Conservation (phyloP, 2,888 invertebrate genomes). For the Acronicta aceris region DNA sequence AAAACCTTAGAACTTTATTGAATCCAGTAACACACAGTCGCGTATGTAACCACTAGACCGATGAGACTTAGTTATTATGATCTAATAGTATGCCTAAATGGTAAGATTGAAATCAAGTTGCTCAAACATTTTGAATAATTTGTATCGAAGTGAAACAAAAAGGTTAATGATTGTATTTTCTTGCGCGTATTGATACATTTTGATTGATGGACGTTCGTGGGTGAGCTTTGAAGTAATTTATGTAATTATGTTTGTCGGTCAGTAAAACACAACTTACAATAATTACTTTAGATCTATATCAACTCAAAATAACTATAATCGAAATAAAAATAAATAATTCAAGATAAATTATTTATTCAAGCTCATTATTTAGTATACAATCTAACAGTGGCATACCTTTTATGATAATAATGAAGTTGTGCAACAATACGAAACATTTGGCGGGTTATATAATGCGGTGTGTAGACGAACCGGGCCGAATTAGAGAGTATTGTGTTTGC, state of each 20-base stretch:
- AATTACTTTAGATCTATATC: too few relatives aligned
- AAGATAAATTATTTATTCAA: slow-evolving; percentile 27
- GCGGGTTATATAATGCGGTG: slow-evolving; percentile 71
- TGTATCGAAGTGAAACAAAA: slow-evolving; percentile 28
- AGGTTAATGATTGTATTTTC: slow-evolving; percentile 45
- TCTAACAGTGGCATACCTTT: slow-evolving; percentile 45
- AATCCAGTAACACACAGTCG: too few relatives aligned
- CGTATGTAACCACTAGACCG: too few relatives aligned
- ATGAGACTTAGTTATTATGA: too few relatives aligned
- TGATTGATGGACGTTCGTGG: slow-evolving; percentile 44
- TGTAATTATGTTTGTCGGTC: too few relatives aligned
- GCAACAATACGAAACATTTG: slow-evolving; percentile 76
- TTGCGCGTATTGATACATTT: slow-evolving; percentile 41
- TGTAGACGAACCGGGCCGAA: slow-evolving; percentile 75
- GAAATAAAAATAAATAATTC: not conserved
- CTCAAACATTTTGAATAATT: slow-evolving; percentile 16
- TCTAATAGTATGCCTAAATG: not conserved
- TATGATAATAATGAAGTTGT: slow-evolving; percentile 73
- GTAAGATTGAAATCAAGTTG: slow-evolving; percentile 12
- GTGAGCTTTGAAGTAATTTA: slow-evolving; percentile 22
- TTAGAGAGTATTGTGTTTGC: slow-evolving; percentile 83
- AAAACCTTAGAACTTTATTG: too few relatives aligned
- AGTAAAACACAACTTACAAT: too few relatives aligned
- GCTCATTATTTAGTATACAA: slow-evolving; percentile 32
- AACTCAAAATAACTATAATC: not conserved